These are phyloP conservation scores for Burhinus bistriatus DNA, from an alignment of 2,113 vertebrate species.

Conservation along the genomic window DNA sequence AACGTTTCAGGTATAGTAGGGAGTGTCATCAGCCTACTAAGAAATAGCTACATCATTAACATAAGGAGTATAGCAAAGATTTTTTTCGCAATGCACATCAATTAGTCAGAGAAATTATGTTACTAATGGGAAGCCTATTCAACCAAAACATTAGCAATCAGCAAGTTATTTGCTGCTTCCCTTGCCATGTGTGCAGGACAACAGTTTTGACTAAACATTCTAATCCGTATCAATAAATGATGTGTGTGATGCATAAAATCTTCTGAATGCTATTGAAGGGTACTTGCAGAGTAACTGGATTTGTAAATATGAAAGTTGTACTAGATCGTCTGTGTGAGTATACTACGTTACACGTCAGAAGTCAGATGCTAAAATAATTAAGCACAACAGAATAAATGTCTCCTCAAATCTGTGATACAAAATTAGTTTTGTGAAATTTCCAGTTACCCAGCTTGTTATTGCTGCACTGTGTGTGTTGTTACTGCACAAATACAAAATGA, in stretches of 20 bases:
- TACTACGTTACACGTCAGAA: neutral
- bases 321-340: neutral
- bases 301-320: neutral
- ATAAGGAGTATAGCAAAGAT: neutral
- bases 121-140: neutral
- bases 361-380: neutral
- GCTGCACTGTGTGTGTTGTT: neutral
- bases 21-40: neutral
- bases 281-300: neutral
- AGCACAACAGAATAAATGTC: neutral
- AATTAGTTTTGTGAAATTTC: neutral
- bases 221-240: neutral
- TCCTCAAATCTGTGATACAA: neutral
- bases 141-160: neutral
- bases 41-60: neutral
- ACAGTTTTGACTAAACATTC: neutral
- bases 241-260: neutral
- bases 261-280: neutral
- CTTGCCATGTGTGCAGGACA: neutral
- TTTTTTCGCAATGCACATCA: neutral
- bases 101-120: neutral
- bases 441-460: neutral
- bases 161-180: neutral
- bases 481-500: neutral
- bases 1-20: neutral